These are phyloP conservation scores for Electrophaes corylata DNA, from an alignment of 2,888 invertebrate species.

Conservation along the genomic window DNA sequence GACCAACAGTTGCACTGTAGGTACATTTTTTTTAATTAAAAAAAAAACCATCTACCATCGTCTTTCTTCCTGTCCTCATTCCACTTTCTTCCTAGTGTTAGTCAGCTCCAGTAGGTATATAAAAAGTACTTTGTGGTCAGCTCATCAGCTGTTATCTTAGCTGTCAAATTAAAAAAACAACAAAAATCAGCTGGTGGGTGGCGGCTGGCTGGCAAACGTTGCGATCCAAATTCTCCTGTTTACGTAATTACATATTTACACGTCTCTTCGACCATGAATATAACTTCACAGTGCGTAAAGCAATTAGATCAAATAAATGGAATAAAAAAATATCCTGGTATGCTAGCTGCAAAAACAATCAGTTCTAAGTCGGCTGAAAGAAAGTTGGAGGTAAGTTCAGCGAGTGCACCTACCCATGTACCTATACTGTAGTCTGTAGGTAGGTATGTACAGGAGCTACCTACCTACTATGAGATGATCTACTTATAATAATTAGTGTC, in stretches of 20 bases:
- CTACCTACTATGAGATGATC: too few relatives aligned
- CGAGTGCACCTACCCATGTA: background rate
- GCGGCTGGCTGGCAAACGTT: too few relatives aligned
- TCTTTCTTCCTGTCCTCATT: too few relatives aligned
- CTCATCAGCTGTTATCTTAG: background rate
- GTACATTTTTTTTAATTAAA: too few relatives aligned
- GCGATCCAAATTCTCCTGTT: conserved; percentile 14
- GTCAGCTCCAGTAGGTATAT: too few relatives aligned
- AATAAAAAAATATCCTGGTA: conserved; percentile 21
- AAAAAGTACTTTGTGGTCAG: too few relatives aligned
- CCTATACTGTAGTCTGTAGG: too few relatives aligned
- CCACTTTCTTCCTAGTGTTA: too few relatives aligned
- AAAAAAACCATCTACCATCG: too few relatives aligned
- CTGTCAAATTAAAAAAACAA: background rate
- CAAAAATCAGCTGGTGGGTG: conserved; percentile 34
- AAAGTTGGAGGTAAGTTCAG: conserved; percentile 52
- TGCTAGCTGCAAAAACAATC: conserved; percentile 37
- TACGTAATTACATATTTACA: conserved; percentile 14
- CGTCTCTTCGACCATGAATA: conserved; percentile 40
- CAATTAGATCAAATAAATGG: conserved; percentile 23
- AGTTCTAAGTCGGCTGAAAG: conserved; percentile 44
- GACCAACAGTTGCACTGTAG: too few relatives aligned
- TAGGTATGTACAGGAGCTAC: too few relatives aligned
- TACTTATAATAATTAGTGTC: too few relatives aligned
- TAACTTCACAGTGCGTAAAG: conserved; percentile 26